Conservation (phyloP, 2,797 vertebrate genomes). For the Mico argentatus region DNA sequence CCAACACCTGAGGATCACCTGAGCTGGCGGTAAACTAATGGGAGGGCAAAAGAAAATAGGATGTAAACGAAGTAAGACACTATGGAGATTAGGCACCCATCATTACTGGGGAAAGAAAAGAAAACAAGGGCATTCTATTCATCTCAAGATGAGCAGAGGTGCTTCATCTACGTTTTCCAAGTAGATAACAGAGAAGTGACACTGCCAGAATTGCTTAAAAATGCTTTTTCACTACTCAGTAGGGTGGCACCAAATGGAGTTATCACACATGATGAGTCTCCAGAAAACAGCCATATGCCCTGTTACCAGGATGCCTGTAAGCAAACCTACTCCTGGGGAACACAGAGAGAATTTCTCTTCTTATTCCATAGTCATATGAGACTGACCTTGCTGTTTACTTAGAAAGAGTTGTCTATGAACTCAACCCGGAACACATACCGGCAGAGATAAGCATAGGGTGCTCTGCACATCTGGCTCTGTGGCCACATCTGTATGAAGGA, state of each 20-base stretch:
- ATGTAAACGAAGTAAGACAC: not conserved
- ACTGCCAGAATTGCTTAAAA: not conserved
- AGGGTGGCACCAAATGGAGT: not conserved
- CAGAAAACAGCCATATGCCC: not conserved
- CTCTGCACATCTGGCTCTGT: not conserved
- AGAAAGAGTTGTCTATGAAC: not conserved
- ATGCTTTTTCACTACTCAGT: not conserved
- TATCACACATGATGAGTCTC: not conserved
- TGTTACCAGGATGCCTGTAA: not conserved
- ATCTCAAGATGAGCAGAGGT: not conserved
- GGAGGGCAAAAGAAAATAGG: not conserved
- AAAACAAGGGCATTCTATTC: not conserved
- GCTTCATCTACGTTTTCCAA: not conserved
- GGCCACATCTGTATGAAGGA: not conserved
- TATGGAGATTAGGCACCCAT: not conserved
- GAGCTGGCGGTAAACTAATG: not conserved
- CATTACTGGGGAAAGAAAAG: not conserved
- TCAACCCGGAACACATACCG: not conserved
- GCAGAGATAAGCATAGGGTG: fast-evolving
- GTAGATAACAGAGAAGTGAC: not conserved
- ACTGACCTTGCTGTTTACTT: not conserved
- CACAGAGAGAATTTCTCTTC: not conserved
- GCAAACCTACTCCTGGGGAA: not conserved
- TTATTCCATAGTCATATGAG: not conserved
- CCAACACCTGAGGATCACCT: not conserved